A percentile compares a stretch with the other conserved stretches of the same genome.
Evolutionary conservation across 2,888 invertebrate genomes (phyloP).

Genomic region (Leptopilina drosophilae): DNA sequence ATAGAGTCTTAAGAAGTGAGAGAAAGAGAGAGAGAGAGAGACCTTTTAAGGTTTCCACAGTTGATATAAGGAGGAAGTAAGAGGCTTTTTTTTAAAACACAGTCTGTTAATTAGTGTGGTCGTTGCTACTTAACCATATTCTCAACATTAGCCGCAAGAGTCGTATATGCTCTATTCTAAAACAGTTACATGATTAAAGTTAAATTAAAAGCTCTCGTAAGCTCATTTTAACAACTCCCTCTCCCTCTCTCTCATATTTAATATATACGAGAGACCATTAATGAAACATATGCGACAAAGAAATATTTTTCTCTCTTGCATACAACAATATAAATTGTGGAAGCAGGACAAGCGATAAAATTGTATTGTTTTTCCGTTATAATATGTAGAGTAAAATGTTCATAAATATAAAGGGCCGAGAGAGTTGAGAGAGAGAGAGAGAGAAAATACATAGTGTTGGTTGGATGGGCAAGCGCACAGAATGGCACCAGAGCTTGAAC

Average conservation of each 20-base stretch:
- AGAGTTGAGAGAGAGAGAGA: background rate
- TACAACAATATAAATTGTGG: background rate
- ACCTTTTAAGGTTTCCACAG: constrained; percentile 23
- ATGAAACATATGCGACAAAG: background rate
- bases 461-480: constrained; percentile 54
- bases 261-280: background rate
- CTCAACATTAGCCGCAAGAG: background rate
- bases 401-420: background rate
- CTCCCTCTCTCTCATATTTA: background rate
- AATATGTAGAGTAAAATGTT: background rate
- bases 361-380: constrained; percentile 14
- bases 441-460: background rate
- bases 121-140: constrained; percentile 4
- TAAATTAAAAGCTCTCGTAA: constrained; percentile 4
- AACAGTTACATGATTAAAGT: constrained; percentile 5
- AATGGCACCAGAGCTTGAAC: constrained; percentile 57
- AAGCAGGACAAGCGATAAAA: constrained; percentile 16
- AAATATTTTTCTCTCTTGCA: no score
- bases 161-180: background rate
- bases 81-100: background rate
- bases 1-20: background rate
- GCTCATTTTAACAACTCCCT: background rate
- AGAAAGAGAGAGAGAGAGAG: background rate
- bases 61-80: constrained; percentile 18
- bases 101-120: constrained; percentile 19